These are phyloP conservation scores for Plumapathes pennacea DNA, from an alignment of 92 coral and sea anemone genomes.

Conservation along the genomic window DNA sequence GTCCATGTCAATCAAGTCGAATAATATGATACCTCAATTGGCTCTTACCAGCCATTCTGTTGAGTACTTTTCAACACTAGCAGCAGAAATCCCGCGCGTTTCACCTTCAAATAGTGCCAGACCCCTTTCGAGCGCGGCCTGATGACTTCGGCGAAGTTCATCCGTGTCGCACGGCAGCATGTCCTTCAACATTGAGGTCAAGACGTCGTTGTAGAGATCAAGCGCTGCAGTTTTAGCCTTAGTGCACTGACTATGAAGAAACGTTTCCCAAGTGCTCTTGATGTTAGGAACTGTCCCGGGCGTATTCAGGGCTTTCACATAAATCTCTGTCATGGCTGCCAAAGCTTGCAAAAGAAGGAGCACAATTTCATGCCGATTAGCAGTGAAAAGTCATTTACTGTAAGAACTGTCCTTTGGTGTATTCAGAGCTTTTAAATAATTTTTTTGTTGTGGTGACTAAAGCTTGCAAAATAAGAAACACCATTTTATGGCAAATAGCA, in stretches of 20 bases:
- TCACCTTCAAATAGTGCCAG: constrained; percentile 26
- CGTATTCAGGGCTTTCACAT: constrained; percentile 64
- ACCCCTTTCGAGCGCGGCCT: constrained; percentile 27
- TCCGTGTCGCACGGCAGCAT: constrained; percentile 53
- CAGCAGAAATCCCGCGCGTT: constrained; percentile 45
- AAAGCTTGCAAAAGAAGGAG: constrained; percentile 53
- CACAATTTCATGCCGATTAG: too few relatives aligned
- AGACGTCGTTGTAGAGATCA: constrained; percentile 16
- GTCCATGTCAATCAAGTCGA: too few relatives aligned
- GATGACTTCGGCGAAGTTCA: constrained; percentile 23
- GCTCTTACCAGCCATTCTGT: constrained; percentile 31
- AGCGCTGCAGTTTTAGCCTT: constrained; percentile 25
- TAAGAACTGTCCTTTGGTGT: too few relatives aligned
- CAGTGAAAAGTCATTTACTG: too few relatives aligned
- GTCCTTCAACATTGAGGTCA: constrained; percentile 24
- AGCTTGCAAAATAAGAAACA: too few relatives aligned
- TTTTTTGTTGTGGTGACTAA: too few relatives aligned
- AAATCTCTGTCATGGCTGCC: constrained; percentile 58
- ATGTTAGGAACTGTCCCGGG: constrained; percentile 73
- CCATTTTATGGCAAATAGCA: too few relatives aligned
- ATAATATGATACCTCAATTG: too few relatives aligned
- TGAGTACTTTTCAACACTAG: constrained; percentile 38
- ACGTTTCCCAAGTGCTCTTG: constrained; percentile 72
- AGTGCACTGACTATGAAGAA: constrained; percentile 42
- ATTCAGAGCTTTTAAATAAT: too few relatives aligned